Percentiles rank a stretch among this genome's conserved stretches.
Conservation (phyloP, 2,797 vertebrate species). For the Amblyopsis hoosieri region DNA sequence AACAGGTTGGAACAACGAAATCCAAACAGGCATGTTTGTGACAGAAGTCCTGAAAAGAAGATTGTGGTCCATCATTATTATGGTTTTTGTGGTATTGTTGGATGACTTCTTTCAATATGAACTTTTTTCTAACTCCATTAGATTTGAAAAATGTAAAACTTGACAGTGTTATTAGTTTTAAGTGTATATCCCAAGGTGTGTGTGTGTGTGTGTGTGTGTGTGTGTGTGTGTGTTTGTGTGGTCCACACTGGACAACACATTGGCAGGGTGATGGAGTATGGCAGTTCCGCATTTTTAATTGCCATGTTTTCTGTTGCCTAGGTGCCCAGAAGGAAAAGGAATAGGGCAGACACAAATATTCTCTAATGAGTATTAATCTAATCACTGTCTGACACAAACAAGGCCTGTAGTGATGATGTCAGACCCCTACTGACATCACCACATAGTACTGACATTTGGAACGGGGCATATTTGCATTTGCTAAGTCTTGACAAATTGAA, state of each 20-base stretch:
- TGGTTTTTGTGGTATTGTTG: neutral
- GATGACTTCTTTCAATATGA: too few relatives aligned
- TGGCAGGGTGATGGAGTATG: slow-evolving; percentile 65
- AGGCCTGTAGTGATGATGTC: slow-evolving; percentile 71
- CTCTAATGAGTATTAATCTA: slow-evolving; percentile 91
- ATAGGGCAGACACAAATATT: slow-evolving; percentile 82
- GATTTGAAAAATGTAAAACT: slow-evolving; percentile 8
- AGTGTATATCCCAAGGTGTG: slow-evolving; percentile 4
- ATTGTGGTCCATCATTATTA: slow-evolving; percentile 9
- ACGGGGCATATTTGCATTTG: slow-evolving; percentile 79
- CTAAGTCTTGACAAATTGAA: slow-evolving; percentile 60
- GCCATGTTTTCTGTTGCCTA: slow-evolving; percentile 74
- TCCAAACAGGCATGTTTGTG: slow-evolving; percentile 42
- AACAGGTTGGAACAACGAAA: slow-evolving; percentile 27
- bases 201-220: slow-evolving; percentile 1
- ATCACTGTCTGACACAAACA: slow-evolving; percentile 84
- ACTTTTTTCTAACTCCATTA: too few relatives aligned
- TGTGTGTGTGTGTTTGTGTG: neutral
- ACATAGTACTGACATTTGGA: slow-evolving; percentile 73
- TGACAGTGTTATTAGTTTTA: slow-evolving; percentile 12
- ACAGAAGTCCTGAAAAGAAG: slow-evolving; percentile 40
- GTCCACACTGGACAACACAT: slow-evolving; percentile 40
- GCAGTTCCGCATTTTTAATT: slow-evolving; percentile 82
- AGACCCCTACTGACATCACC: slow-evolving; percentile 57
- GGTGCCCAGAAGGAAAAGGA: slow-evolving; percentile 73